Conservation (phyloP, 2,888 invertebrate genomes). For the Argyresthia albistria region DNA sequence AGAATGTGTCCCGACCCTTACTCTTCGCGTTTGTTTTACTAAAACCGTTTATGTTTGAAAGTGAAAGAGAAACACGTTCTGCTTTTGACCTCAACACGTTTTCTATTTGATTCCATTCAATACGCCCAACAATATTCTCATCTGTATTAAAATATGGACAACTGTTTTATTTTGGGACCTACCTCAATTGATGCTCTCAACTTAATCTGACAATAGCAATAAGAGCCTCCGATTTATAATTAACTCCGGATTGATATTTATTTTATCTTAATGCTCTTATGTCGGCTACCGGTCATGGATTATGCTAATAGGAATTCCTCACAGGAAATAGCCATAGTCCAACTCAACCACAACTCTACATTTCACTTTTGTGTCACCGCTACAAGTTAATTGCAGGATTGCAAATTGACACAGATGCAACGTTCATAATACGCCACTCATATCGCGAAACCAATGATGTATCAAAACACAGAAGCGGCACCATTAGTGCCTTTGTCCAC, state of each 20-base stretch:
- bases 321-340: no score
- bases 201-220: neutral
- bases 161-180: neutral
- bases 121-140: neutral
- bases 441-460: constrained; percentile 26
- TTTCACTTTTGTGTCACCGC: no score
- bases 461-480: constrained; percentile 35
- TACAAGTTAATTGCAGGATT: neutral
- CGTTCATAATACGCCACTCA: neutral
- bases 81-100: neutral
- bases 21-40: constrained; percentile 51
- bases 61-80: neutral
- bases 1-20: constrained; percentile 51
- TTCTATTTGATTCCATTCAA: neutral
- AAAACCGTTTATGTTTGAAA: constrained; percentile 12
- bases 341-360: no score
- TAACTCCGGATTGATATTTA: constrained; percentile 4
- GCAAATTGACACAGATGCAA: constrained; percentile 3
- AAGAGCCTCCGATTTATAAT: neutral
- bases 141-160: neutral
- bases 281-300: constrained; percentile 28
- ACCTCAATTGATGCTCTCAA: neutral
- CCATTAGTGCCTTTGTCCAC: constrained; percentile 35
- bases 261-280: constrained; percentile 33
- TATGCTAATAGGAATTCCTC: constrained; percentile 7